A percentile compares a stretch with the other conserved stretches of the same genome.
Evolutionary conservation across 1,140 invertebrate species (phyloP).

Genomic region (Galleria mellonella): DNA sequence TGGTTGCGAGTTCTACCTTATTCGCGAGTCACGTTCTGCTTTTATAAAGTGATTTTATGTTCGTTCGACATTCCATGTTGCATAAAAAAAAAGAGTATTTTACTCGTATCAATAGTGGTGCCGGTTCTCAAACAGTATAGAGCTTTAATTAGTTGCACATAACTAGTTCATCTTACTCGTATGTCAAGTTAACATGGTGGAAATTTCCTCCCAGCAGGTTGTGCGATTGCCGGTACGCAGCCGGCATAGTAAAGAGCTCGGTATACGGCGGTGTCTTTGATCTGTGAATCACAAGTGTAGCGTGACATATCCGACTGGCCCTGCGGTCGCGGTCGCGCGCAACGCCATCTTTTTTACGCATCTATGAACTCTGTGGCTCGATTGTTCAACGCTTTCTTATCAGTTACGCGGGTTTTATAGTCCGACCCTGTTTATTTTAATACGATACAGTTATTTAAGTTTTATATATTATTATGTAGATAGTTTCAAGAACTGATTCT

Average conservation of each 20-base stretch:
- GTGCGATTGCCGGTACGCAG: slow-evolving; percentile 37
- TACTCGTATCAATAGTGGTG: too few species aligned
- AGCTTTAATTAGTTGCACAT: slow-evolving; percentile 4
- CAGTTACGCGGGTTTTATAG: background rate
- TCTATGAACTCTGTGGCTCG: slow-evolving; percentile 31
- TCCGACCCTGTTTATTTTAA: too few species aligned
- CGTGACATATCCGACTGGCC: slow-evolving; percentile 55
- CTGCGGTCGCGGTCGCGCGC: slow-evolving; percentile 33
- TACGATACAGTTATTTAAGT: too few species aligned
- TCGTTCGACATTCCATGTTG: too few species aligned
- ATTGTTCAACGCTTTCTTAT: slow-evolving; percentile 1
- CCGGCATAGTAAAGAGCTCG: slow-evolving; percentile 46
- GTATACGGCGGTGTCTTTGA: slow-evolving; percentile 48
- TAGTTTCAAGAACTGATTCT: too few species aligned
- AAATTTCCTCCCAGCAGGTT: slow-evolving; percentile 36
- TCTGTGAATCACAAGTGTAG: slow-evolving; percentile 50
- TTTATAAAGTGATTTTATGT: too few species aligned
- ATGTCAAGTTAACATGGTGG: slow-evolving; percentile 51
- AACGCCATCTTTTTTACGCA: slow-evolving; percentile 30
- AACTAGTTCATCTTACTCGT: slow-evolving; percentile 10
- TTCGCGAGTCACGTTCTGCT: too few species aligned
- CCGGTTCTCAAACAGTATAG: too few species aligned
- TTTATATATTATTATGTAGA: too few species aligned
- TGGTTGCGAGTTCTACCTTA: too few species aligned
- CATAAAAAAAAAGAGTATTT: too few species aligned